phyloP scores from a whole-genome alignment of 2,888 invertebrate genomes.

The Harpalus rubripes region DNA sequence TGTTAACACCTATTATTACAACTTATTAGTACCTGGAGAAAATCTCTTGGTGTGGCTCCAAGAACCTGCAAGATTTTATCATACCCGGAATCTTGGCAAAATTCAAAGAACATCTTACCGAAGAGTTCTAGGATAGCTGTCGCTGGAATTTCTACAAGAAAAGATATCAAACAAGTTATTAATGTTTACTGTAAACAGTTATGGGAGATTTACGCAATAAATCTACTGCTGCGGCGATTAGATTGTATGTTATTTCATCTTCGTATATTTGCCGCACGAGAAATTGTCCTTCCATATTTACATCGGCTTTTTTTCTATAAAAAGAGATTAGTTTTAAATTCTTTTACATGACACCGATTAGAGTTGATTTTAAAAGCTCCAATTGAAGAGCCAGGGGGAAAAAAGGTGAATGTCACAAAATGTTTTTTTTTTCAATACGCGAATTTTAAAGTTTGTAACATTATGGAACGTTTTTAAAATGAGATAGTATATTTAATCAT shows the following conservation, averaged over 20 bases:
- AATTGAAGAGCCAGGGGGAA: no score
- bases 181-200: neutral
- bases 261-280: slow-evolving; percentile 96
- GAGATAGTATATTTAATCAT: no score
- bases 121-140: slow-evolving; percentile 93
- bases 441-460: no score
- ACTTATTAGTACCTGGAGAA: slow-evolving; percentile 86
- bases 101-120: slow-evolving; percentile 97
- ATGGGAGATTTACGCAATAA: slow-evolving; percentile 86
- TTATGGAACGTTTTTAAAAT: no score
- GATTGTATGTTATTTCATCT: slow-evolving; percentile 95
- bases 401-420: no score
- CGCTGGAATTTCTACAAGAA: slow-evolving; percentile 89
- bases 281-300: slow-evolving; percentile 97
- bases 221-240: slow-evolving; percentile 95
- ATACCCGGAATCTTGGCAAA: slow-evolving; percentile 98
- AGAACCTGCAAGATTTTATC: slow-evolving; percentile 96
- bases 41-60: slow-evolving; percentile 96
- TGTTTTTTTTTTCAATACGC: no score
- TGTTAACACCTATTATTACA: no score
- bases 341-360: no score
- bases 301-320: slow-evolving; percentile 92
- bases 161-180: neutral
- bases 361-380: no score
- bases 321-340: no score